phyloP scores from a whole-genome alignment of 2,888 invertebrate species.

The Danaus chrysippus region DNA sequence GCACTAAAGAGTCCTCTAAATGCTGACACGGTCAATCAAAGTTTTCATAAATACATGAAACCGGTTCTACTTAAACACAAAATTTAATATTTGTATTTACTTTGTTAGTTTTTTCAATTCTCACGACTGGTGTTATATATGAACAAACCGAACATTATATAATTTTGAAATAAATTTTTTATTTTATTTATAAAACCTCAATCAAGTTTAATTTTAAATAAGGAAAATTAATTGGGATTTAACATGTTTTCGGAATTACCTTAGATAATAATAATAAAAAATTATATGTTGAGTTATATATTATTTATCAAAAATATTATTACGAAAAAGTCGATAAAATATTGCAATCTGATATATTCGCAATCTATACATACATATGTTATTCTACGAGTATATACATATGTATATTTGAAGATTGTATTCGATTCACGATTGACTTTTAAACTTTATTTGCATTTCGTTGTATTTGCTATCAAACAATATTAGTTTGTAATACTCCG shows the following conservation, averaged over 20 bases:
- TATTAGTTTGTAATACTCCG: slow-evolving; percentile 8
- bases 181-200: no score
- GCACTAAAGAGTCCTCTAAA: slow-evolving; percentile 89
- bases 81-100: neutral
- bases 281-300: no score
- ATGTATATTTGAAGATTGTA: no score
- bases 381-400: no score
- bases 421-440: neutral
- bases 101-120: neutral
- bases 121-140: neutral
- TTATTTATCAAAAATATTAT: no score
- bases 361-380: no score
- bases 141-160: neutral
- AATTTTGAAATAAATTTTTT: neutral
- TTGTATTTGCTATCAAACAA: neutral
- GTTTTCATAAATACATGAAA: slow-evolving; percentile 1
- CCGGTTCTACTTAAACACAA: slow-evolving; percentile 1
- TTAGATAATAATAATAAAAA: no score
- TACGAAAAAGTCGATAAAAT: no score
- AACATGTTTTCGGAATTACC: no score
- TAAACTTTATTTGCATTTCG: neutral
- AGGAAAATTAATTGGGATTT: no score
- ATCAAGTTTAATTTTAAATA: no score
- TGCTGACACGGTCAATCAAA: slow-evolving; percentile 80
- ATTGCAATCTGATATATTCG: no score